phyloP scores from a whole-genome alignment of 2,113 vertebrate species.

The Diglossa brunneiventris region DNA sequence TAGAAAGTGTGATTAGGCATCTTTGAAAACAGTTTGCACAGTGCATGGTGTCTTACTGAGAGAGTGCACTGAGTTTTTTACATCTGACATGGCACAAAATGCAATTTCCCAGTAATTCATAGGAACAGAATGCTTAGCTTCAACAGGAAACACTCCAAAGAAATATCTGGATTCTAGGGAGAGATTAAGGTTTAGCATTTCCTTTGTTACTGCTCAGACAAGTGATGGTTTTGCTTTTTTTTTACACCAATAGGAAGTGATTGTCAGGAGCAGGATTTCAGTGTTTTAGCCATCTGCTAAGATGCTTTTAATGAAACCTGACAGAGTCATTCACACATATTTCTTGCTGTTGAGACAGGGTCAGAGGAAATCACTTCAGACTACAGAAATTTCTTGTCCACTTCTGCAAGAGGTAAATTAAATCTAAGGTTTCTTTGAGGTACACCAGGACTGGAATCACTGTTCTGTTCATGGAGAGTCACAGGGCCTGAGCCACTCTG shows the following conservation, averaged over 20 bases:
- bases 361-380: neutral
- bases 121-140: neutral
- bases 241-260: neutral
- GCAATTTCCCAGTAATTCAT: neutral
- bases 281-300: neutral
- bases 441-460: neutral
- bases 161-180: neutral
- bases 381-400: neutral
- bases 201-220: neutral
- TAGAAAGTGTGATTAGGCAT: neutral
- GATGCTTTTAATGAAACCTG: neutral
- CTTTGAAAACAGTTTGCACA: neutral
- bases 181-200: neutral
- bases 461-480: neutral
- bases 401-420: neutral
- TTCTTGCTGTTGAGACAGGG: neutral
- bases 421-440: neutral
- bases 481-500: neutral
- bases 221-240: neutral
- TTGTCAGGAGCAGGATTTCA: neutral
- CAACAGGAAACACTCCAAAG: neutral
- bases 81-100: neutral
- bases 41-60: neutral
- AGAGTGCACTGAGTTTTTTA: neutral
- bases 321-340: neutral